These are phyloP conservation scores for Smittia sp. DNA, from an alignment of 2,888 invertebrate genomes.

Conservation along the genomic window DNA sequence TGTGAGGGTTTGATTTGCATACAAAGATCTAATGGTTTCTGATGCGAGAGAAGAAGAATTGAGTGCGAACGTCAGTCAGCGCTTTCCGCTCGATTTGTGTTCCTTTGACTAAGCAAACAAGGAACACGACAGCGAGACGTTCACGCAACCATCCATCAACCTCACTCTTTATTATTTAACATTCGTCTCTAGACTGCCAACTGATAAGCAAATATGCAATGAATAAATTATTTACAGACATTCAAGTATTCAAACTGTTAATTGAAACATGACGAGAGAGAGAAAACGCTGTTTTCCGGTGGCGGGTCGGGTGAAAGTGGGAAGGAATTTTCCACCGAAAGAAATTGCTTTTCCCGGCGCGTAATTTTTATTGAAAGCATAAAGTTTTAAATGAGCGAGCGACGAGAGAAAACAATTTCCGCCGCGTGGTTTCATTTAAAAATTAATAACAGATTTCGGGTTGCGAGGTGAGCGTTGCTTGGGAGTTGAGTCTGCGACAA, in stretches of 20 bases:
- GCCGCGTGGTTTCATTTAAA: conserved; percentile 8
- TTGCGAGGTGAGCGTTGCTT: neutral
- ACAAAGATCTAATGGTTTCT: neutral
- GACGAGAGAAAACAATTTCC: neutral
- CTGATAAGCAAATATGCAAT: conserved; percentile 15
- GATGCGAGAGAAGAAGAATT: neutral
- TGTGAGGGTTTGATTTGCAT: conserved; percentile 17
- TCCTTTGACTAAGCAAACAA: no score
- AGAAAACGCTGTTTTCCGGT: conserved; percentile 10
- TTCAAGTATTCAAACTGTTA: conserved; percentile 5
- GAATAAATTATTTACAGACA: conserved; percentile 24
- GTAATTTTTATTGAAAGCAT: neutral
- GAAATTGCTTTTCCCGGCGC: neutral
- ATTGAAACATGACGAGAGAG: conserved; percentile 15
- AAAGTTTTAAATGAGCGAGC: neutral
- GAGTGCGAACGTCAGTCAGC: neutral
- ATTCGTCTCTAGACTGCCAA: neutral
- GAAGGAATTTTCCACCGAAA: neutral
- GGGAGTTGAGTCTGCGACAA: no score
- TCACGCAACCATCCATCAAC: neutral
- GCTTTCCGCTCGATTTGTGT: no score
- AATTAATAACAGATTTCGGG: neutral
- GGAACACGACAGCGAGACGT: no score
- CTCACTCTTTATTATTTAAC: conserved; percentile 4
- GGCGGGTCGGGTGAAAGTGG: neutral